Percentiles rank a stretch among this genome's conserved stretches.
phyloP scores from a whole-genome alignment of 2,888 invertebrate genomes.

The Nebria brevicollis region DNA sequence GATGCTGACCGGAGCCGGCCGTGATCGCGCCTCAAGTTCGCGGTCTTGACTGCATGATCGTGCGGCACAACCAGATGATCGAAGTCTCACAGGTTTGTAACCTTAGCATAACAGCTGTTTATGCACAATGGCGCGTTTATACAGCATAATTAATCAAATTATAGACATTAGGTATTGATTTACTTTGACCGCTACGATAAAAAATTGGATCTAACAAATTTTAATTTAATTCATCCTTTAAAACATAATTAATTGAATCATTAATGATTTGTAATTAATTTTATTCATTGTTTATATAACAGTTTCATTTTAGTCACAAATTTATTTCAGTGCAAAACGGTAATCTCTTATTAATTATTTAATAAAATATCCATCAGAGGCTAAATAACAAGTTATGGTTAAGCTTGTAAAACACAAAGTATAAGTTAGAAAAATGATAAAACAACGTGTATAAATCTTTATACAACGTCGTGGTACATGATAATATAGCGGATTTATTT shows the following conservation, averaged over 20 bases:
- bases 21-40: conserved; percentile 22
- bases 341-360: too few species aligned
- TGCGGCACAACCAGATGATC: neutral
- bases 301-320: too few species aligned
- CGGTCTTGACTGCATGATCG: conserved; percentile 36
- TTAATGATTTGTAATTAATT: too few species aligned
- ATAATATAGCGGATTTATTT: neutral
- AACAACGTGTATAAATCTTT: neutral
- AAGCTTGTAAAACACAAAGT: neutral
- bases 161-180: neutral
- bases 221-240: neutral
- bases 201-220: neutral
- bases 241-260: too few species aligned
- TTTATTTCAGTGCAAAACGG: too few species aligned
- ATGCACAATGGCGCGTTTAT: neutral
- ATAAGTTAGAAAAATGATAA: neutral
- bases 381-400: neutral
- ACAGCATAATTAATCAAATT: neutral
- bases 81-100: neutral
- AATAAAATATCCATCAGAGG: neutral
- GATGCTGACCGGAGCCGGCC: conserved; percentile 17
- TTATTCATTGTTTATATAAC: too few species aligned
- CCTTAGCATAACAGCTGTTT: neutral
- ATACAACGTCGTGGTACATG: neutral
- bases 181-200: neutral